Base-by-base conservation (phyloP, 2,888 invertebrate genomes). In the Calliopum simillimum region DNA sequence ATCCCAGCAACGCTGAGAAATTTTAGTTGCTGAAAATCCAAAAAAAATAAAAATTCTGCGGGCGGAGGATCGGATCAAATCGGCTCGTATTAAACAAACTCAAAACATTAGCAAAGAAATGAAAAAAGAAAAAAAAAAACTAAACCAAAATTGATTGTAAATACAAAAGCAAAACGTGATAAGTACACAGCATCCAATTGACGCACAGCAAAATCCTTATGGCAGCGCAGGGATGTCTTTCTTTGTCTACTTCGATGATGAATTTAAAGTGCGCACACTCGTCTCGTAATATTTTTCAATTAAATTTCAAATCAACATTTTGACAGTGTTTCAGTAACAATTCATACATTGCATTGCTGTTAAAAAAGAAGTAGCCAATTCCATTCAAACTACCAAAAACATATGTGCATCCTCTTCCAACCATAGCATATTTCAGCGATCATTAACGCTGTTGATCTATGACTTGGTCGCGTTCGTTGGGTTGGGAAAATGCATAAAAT, bases 21-120 rank as follows among this genome's bases (percentile, higher is more conserved):
- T 33, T 49, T 41, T 49, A n/a, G 33, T 43, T 41, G 41, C 21
- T 74, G 59, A 73, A 71, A 73, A 53, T 64, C 33, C 13, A 71
- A 68, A 78, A 79, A 76, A 76, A 81, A 79, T 78, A 78, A 79
- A 76, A 76, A 81, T 78, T 78, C 81, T 81, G 81, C 81, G 81
- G 81, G 81, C 76, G 77, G 78, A 80, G 81, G 77, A 80, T 82
- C 79, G 70, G 68, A 44, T 47, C 21, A 55, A 64, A 65, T 71
- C 71, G 73, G 71, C 71, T 55, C 65, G 53, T 25, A 58, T 56
- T 44, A 58, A 49, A 59, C 68, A 67, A 71, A 73, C 46, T 19
- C 55, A 55, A 46, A 66, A 21, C 21, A 59, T 19, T 21, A 44
- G 43, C 44, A 44, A 55, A 56, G 23, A 16, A 25, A 21, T 33